A percentile compares a stretch with the other conserved stretches of the same genome.
These are phyloP conservation scores for Wiebesia pumilae DNA, from an alignment of 1,140 invertebrate species.

Conservation along the genomic window DNA sequence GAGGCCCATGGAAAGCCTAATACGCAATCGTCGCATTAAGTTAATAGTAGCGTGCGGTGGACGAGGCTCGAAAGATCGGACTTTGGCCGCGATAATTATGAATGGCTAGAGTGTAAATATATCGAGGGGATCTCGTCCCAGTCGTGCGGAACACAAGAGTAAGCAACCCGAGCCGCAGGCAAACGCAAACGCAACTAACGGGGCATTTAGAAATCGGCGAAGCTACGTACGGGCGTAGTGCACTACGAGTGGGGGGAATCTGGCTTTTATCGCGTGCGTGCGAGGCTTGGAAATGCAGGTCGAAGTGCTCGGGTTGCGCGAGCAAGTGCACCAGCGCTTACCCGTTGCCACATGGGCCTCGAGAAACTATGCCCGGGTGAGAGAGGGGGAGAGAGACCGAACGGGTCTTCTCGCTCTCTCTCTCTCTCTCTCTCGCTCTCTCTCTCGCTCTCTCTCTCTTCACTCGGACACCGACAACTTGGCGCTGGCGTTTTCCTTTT, in stretches of 20 bases:
- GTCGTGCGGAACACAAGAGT: background rate
- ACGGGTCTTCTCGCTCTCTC: too few relatives aligned
- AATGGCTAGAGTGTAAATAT: background rate
- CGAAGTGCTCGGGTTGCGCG: background rate
- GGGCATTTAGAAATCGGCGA: conserved; percentile 55
- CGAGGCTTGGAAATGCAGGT: conserved; percentile 13
- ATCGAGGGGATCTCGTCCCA: too few relatives aligned
- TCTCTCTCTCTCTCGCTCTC: too few relatives aligned
- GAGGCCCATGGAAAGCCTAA: background rate
- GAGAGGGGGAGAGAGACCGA: too few relatives aligned
- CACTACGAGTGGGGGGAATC: background rate
- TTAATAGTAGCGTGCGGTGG: background rate
- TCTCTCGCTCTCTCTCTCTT: too few relatives aligned
- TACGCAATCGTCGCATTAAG: background rate
- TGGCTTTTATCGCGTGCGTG: background rate
- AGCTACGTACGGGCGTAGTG: background rate
- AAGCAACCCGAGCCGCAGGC: background rate
- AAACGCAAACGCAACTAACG: conserved; percentile 46
- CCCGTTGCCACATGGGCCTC: too few relatives aligned
- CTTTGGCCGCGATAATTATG: background rate
- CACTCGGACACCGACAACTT: too few relatives aligned
- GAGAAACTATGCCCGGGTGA: too few relatives aligned
- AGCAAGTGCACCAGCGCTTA: background rate
- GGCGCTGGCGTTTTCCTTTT: background rate
- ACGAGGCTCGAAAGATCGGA: background rate